These are phyloP conservation scores for Pholis gunnellus DNA, from an alignment of 2,113 vertebrate species.

Conservation along the genomic window DNA sequence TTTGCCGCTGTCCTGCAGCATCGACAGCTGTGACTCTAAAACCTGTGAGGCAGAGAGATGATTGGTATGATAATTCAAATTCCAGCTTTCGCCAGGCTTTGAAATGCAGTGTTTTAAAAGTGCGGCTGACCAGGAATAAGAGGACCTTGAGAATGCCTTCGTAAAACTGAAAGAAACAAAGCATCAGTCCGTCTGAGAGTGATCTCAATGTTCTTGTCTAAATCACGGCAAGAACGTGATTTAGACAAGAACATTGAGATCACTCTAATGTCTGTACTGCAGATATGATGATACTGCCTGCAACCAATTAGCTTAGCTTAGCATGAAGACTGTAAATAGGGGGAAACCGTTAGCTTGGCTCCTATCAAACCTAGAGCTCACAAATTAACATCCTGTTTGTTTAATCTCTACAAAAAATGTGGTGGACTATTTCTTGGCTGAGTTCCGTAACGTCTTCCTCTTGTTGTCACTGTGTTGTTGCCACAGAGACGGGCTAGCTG, in stretches of 20 bases:
- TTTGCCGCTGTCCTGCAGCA: conserved; percentile 61
- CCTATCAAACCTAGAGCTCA: not conserved
- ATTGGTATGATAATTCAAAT: conserved; percentile 72
- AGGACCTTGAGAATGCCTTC: not conserved
- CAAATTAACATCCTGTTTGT: conserved; percentile 9
- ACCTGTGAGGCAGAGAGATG: conserved; percentile 60
- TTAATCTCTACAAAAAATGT: not conserved
- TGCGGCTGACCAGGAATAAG: conserved; percentile 5
- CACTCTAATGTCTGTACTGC: not conserved
- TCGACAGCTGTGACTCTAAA: conserved; percentile 49
- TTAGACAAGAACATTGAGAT: not conserved
- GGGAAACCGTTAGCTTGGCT: not conserved
- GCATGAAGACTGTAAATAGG: not conserved
- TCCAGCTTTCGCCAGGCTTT: conserved; percentile 33
- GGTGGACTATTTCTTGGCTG: not conserved
- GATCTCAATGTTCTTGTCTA: too few relatives aligned
- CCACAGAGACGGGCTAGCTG: too few relatives aligned
- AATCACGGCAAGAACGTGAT: too few relatives aligned
- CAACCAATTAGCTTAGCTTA: not conserved
- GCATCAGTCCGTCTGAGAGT: too few relatives aligned
- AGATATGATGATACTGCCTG: not conserved
- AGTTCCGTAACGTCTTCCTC: not conserved
- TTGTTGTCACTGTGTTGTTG: not conserved
- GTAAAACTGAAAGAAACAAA: conserved; percentile 4
- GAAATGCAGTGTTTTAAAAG: conserved; percentile 29